Percentiles rank a stretch among this genome's conserved stretches.
Conservation (phyloP, 92 coral and sea anemone species). For the Zoanthus sociatus region DNA sequence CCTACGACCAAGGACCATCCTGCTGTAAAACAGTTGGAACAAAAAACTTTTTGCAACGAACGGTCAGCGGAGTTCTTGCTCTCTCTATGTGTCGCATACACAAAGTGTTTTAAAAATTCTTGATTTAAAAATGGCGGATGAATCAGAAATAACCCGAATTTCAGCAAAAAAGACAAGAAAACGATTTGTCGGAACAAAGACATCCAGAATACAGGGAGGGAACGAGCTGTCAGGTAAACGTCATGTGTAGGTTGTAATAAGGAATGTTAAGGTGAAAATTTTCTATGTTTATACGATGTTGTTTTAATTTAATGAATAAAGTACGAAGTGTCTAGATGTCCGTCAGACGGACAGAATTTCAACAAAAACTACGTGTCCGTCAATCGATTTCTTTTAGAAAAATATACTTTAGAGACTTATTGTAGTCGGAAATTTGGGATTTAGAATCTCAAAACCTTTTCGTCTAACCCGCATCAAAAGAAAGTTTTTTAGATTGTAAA, state of each 20-base stretch:
- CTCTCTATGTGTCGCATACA: constrained; percentile 5
- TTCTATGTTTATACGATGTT: too few relatives aligned
- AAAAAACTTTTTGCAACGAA: neutral
- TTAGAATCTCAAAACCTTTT: too few relatives aligned
- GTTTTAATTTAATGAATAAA: too few relatives aligned
- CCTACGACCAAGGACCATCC: constrained; percentile 52
- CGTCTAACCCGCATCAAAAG: too few relatives aligned
- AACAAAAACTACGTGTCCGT: too few relatives aligned
- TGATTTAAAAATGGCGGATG: constrained; percentile 72
- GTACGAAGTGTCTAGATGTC: too few relatives aligned
- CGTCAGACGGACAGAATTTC: too few relatives aligned
- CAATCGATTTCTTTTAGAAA: too few relatives aligned
- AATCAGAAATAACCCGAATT: constrained; percentile 27
- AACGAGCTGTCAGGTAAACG: constrained; percentile 61
- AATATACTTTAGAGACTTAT: too few relatives aligned
- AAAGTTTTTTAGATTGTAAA: too few relatives aligned
- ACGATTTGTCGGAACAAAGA: constrained; percentile 85
- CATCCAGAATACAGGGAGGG: constrained; percentile 58
- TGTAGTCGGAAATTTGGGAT: too few relatives aligned
- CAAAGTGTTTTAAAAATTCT: neutral
- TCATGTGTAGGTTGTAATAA: neutral
- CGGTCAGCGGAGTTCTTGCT: constrained; percentile 26
- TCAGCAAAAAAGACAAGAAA: constrained; percentile 83
- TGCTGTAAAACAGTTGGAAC: neutral
- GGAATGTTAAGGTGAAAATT: too few relatives aligned